Base-by-base conservation (phyloP, 2,888 invertebrate species). In the Nomada fucata region DNA sequence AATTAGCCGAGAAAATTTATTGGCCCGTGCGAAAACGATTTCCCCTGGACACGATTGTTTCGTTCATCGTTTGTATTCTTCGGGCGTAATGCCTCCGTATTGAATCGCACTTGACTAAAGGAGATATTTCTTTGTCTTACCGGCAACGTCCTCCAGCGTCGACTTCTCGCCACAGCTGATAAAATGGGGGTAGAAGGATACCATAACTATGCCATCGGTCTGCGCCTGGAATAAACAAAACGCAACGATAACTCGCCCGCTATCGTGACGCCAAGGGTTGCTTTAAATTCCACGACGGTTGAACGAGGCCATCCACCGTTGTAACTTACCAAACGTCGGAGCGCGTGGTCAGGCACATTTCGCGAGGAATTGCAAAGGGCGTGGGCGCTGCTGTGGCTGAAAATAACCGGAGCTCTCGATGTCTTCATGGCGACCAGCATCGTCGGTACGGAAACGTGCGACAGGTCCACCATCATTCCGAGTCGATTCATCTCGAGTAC, bases 141-240 rank as follows among this genome's bases (percentile, higher is more conserved):
- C 95, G 86, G 95, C 95, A 79, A 96, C 95, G 90, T 96, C 95
- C 77, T 94, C 93, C 61, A 96, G 92, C 59, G 95, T 95, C 59
- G 96, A 95, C 89, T 94, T 95, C 84, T 95, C 95, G 79, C 95
- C 94, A 91, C 95, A 95, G 92, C 95, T 95, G 90, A 96, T 94
- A 92, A 95, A 96, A 90, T 94, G 94, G 76, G 94, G 95, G 90
- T 95, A 95, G 92, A 96, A 96, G 80, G 95, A 96, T 61, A 96
- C 95, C 96, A 96, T 96, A 75, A 96, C 95, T 86, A 96, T 94
- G 72, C 96, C 96, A 72, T 95, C 95, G 89, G 95, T 96, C 89
- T 94, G 93, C 90, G 95, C 95, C 96, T 96, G 93, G 93, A 92
- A 85, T 36, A 72, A 73, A 86, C 55, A 36, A 55, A 44, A 0